Evolutionary conservation across 2,888 invertebrate species (phyloP), one percentile per base, ranked within the genome.

Genomic region (Euplexia lucipara): DNA sequence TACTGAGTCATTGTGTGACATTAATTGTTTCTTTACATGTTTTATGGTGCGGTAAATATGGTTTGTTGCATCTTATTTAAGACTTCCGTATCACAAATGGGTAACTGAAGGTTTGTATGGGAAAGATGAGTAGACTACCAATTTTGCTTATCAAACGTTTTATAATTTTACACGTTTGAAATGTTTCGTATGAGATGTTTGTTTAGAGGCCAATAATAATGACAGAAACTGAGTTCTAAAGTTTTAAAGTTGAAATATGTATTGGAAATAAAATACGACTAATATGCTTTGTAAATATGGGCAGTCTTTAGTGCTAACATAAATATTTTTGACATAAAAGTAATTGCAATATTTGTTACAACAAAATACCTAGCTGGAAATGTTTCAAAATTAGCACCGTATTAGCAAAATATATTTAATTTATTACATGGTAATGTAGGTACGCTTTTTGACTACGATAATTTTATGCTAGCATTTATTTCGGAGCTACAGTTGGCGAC

Each of bases 391-490:
- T 39, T 14, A 53, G 4, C 30, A 22, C n/a, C 41, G 9, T 26
- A 42, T 52, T 73, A 47, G n/a, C 48, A 66, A 22, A 65, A 53
- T 44, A 65, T 35, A 64, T 64, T 35, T 47, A 39, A 57, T 57
- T 70, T 53, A 65, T 57, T 58, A 66, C 52, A n/a, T 12, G 12
- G 34, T 45, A 44, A 58, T 53, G 44, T 35, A 59, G 32, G 41
- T 35, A 59, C 35, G 41, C 35, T 54, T 75, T 74, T 54, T 56
- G 35, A 51, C 12, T 37, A 8, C 45, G 18, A 51, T 61, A 47
- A 71, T 60, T 59, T 69, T 69, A 54, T 69, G 69, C 49, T 45
- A 69, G 12, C 41, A 51, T 69, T 48, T 61, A 69, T 69, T 75
- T 75, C 34, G 20, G 16, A 58, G 20, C 44, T n/a, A 61, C 41